phyloP scores from a whole-genome alignment of 1,140 invertebrate genomes.

The Papilio aristodemus region DNA sequence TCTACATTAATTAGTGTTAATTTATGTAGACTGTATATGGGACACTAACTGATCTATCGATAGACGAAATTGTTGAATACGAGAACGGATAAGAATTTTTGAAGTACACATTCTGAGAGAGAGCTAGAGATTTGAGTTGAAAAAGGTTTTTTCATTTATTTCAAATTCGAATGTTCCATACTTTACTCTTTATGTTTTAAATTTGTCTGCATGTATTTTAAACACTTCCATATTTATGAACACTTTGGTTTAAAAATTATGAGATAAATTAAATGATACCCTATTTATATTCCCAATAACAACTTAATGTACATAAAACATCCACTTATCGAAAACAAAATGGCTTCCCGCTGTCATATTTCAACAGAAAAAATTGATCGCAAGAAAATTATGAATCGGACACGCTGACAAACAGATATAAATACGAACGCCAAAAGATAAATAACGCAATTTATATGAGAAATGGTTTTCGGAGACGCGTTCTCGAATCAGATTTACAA shows the following conservation, averaged over 20 bases:
- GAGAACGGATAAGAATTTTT: too few relatives aligned
- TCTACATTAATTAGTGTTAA: too few relatives aligned
- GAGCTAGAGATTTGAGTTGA: too few relatives aligned
- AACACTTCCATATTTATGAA: background rate
- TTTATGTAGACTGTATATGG: too few relatives aligned
- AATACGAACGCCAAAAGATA: constrained; percentile 42
- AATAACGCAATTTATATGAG: constrained; percentile 44
- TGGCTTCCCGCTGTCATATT: constrained; percentile 4
- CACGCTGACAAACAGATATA: constrained; percentile 41
- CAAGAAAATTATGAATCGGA: constrained; percentile 42
- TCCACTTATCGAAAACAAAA: constrained; percentile 17
- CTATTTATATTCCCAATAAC: background rate
- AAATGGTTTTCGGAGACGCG: constrained; percentile 35
- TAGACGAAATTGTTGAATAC: too few relatives aligned
- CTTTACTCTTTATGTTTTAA: background rate
- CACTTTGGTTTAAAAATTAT: background rate
- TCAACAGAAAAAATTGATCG: constrained; percentile 16
- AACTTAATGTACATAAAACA: background rate
- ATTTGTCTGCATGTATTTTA: background rate
- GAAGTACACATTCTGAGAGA: too few relatives aligned
- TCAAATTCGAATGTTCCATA: too few relatives aligned
- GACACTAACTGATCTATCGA: too few relatives aligned
- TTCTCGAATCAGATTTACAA: constrained; percentile 20
- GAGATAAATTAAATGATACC: constrained; percentile 31
- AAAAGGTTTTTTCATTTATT: too few relatives aligned